phyloP scores from a whole-genome alignment of 2,113 vertebrate genomes.

The Pseudopodoces humilis region DNA sequence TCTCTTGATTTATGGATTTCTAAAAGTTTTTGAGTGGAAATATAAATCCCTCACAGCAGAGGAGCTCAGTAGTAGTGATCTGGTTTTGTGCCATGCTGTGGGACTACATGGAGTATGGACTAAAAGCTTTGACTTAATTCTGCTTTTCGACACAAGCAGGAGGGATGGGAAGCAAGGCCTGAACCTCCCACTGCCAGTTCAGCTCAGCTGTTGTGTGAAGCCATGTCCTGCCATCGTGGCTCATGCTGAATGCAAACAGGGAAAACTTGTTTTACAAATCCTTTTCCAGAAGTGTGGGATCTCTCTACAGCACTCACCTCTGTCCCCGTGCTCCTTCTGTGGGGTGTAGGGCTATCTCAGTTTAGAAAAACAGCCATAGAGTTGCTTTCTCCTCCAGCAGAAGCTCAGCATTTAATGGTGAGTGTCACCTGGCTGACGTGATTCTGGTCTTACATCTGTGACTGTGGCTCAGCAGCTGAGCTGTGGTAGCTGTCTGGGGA shows the following conservation, averaged over 20 bases:
- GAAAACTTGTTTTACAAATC: neutral
- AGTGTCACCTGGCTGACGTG: neutral
- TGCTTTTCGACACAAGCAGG: neutral
- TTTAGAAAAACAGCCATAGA: neutral
- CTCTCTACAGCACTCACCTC: neutral
- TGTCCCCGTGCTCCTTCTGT: neutral
- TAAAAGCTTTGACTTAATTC: neutral
- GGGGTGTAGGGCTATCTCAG: accelerated
- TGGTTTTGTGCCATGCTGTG: neutral
- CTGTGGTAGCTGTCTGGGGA: neutral
- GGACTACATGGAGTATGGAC: neutral
- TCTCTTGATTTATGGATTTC: constrained; percentile 19
- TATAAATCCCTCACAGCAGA: neutral
- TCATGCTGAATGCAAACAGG: neutral
- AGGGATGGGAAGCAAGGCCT: neutral
- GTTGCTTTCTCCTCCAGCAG: neutral
- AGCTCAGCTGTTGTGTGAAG: neutral
- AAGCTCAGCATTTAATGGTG: neutral
- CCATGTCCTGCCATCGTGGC: neutral
- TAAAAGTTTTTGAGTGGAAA: neutral
- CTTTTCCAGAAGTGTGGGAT: neutral
- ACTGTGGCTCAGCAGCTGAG: neutral
- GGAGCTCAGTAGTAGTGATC: neutral
- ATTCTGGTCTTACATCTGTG: neutral
- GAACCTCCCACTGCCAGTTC: neutral